These are phyloP conservation scores for Tiliacea citrago DNA, from an alignment of 2,888 invertebrate species.

Conservation along the genomic window DNA sequence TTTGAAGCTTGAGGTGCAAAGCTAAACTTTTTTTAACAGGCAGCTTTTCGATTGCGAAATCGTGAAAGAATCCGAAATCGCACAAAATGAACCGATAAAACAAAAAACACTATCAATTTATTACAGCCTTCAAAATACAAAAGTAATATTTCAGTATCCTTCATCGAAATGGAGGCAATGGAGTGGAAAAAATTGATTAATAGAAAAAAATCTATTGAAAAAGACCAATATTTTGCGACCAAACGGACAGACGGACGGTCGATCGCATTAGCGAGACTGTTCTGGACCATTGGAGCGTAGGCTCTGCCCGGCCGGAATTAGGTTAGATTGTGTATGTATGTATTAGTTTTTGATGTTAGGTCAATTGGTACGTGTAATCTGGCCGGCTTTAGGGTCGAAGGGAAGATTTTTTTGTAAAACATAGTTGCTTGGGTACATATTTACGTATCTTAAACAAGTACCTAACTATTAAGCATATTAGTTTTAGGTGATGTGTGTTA, in stretches of 20 bases:
- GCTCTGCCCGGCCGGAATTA: slow-evolving; percentile 57
- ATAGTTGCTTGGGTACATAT: neutral
- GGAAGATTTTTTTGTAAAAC: neutral
- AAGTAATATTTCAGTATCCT: slow-evolving; percentile 34
- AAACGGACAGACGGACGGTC: slow-evolving; percentile 49
- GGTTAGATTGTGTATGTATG: slow-evolving; percentile 55
- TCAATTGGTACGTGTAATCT: slow-evolving; percentile 55
- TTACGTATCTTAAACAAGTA: neutral
- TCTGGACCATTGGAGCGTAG: slow-evolving; percentile 67
- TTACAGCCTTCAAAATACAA: slow-evolving; percentile 20
- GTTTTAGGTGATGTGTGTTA: neutral
- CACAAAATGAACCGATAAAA: neutral
- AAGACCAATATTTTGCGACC: slow-evolving; percentile 46
- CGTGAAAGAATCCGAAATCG: neutral
- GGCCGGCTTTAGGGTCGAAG: slow-evolving; percentile 12
- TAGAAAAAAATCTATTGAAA: slow-evolving; percentile 59
- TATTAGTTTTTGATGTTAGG: slow-evolving; percentile 61
- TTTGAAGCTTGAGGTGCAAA: neutral
- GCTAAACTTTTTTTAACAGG: neutral
- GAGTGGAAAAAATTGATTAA: slow-evolving; percentile 56
- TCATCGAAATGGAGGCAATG: slow-evolving; percentile 41
- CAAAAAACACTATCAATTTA: slow-evolving; percentile 11
- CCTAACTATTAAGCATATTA: neutral
- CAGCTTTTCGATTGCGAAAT: neutral
- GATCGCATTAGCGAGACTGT: slow-evolving; percentile 66